These are phyloP conservation scores for Aethina tumida DNA, from an alignment of 1,140 invertebrate genomes.

Conservation along the genomic window DNA sequence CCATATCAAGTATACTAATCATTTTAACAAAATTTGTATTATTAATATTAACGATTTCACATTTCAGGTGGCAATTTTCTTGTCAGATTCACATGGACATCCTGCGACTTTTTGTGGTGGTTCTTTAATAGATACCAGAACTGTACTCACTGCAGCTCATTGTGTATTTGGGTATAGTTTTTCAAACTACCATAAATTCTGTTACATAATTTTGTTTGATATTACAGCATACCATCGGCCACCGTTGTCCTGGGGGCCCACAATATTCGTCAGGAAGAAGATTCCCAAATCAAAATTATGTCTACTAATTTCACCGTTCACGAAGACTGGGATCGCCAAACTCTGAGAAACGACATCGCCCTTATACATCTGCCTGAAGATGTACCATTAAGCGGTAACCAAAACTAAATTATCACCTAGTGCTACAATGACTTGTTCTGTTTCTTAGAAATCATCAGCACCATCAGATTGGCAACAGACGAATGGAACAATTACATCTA, in stretches of 20 bases:
- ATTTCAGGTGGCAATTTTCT: no score
- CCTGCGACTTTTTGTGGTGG: conserved; percentile 40
- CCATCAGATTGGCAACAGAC: conserved; percentile 37
- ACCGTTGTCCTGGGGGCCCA: conserved; percentile 40
- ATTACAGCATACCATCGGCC: neutral
- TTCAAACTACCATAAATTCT: neutral
- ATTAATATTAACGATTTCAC: no score
- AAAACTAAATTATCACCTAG: conserved; percentile 1
- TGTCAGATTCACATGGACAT: no score
- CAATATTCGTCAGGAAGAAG: conserved; percentile 36
- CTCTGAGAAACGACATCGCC: conserved; percentile 44
- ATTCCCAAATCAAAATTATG: conserved; percentile 29
- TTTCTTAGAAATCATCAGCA: conserved; percentile 39
- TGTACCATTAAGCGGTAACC: conserved; percentile 39
- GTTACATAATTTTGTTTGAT: neutral
- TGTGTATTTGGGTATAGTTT: conserved; percentile 31
- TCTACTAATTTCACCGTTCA: conserved; percentile 37
- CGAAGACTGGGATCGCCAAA: conserved; percentile 36
- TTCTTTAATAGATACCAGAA: conserved; percentile 38
- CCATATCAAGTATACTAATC: no score
- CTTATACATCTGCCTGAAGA: conserved; percentile 39
- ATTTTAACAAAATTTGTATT: no score
- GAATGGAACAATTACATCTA: conserved; percentile 34
- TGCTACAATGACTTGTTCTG: no score
- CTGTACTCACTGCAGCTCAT: conserved; percentile 47